Conservation (phyloP, 1,140 invertebrate genomes). For the Zaprionus ornatus region DNA sequence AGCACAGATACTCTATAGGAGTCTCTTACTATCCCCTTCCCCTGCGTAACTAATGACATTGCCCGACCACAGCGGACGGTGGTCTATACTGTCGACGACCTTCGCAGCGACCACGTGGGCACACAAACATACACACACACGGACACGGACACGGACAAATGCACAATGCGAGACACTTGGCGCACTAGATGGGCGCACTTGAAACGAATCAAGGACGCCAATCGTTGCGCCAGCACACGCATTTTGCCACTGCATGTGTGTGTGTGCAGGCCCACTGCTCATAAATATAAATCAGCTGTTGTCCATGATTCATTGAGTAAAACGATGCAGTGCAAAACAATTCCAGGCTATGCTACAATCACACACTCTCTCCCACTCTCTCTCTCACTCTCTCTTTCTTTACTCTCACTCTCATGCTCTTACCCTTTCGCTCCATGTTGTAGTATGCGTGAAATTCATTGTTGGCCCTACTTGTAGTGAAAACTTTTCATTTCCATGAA, state of each 20-base stretch:
- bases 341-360: background rate
- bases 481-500: conserved; percentile 68
- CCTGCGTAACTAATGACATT: conserved; percentile 59
- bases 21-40: background rate
- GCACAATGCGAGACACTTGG: conserved; percentile 74
- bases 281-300: conserved; percentile 80
- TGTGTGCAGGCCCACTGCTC: conserved; percentile 30
- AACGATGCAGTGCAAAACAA: conserved; percentile 47
- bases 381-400: conserved; percentile 10
- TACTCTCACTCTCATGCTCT: conserved; percentile 12
- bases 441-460: conserved; percentile 69
- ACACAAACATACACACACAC: conserved; percentile 10
- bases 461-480: conserved; percentile 50
- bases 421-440: conserved; percentile 26
- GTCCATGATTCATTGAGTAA: conserved; percentile 80
- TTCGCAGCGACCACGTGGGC: conserved; percentile 44
- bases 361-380: background rate
- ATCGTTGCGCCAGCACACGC: conserved; percentile 67
- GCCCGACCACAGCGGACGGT: conserved; percentile 34
- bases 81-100: conserved; percentile 43
- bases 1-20: background rate
- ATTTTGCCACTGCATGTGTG: conserved; percentile 26
- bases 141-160: conserved; percentile 41
- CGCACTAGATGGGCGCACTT: conserved; percentile 73
- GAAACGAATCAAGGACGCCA: conserved; percentile 77